These are phyloP conservation scores for Frieseomelitta varia DNA, from an alignment of 1,140 invertebrate genomes.

Conservation along the genomic window DNA sequence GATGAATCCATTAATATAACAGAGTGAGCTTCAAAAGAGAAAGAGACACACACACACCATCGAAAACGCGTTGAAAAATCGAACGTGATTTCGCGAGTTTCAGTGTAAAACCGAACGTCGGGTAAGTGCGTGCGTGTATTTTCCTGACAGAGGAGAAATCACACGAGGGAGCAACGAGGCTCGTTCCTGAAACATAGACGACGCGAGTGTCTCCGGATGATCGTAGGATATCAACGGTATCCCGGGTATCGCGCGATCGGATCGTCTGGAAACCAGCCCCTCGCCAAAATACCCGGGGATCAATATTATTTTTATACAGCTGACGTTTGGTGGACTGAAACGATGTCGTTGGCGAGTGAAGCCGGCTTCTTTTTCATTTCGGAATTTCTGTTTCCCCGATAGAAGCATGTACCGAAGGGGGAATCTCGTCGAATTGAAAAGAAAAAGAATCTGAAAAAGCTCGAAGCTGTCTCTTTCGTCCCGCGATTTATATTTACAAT, in stretches of 20 bases:
- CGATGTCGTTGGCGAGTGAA: slow-evolving; percentile 17
- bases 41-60: no score
- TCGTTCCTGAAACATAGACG: not conserved
- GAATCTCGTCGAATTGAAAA: no score
- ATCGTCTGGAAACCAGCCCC: not conserved
- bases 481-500: no score
- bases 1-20: no score
- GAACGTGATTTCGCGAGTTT: no score
- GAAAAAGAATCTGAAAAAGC: no score
- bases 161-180: not conserved
- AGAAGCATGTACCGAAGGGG: no score
- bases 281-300: slow-evolving; percentile 3
- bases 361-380: slow-evolving; percentile 18
- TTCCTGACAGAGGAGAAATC: slow-evolving; percentile 11
- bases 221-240: slow-evolving; percentile 30
- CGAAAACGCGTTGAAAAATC: no score
- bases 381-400: not conserved
- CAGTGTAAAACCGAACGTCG: no score
- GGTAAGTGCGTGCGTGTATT: not conserved
- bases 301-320: slow-evolving; percentile 57
- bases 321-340: not conserved
- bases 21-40: no score
- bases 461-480: no score
- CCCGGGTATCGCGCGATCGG: not conserved
- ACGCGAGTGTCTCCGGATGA: slow-evolving; percentile 28